These are phyloP conservation scores for Otus sunia DNA, from an alignment of 2,113 vertebrate species.

Conservation along the genomic window DNA sequence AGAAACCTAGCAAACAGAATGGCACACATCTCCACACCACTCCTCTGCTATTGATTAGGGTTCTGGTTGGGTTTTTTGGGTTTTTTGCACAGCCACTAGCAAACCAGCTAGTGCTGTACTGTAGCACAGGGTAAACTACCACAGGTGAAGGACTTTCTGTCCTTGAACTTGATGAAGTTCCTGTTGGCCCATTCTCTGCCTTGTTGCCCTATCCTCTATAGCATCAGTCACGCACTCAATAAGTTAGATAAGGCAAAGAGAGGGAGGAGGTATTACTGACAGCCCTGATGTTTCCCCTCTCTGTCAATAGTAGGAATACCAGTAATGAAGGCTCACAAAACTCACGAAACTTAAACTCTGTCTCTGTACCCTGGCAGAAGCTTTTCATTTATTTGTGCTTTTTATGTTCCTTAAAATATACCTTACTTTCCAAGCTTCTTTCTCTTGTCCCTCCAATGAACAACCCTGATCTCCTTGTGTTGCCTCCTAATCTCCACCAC, in stretches of 20 bases:
- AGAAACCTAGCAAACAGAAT: not conserved
- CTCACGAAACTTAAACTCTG: not conserved
- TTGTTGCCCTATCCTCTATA: accelerated
- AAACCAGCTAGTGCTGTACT: not conserved
- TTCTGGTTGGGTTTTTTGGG: not conserved
- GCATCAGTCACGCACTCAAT: not conserved
- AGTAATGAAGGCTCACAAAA: not conserved
- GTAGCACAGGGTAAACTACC: not conserved
- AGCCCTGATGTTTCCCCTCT: not conserved
- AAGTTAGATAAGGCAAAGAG: not conserved
- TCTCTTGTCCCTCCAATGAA: not conserved
- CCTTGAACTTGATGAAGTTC: not conserved
- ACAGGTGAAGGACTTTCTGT: not conserved
- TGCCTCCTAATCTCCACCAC: not conserved
- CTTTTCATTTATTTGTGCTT: not conserved
- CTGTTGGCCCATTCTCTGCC: not conserved
- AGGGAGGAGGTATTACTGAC: not conserved
- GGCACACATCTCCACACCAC: not conserved
- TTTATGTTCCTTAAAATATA: not conserved
- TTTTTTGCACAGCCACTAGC: not conserved
- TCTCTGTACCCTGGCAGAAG: not conserved
- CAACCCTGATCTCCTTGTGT: not conserved
- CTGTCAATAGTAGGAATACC: not conserved
- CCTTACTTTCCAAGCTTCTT: not conserved
- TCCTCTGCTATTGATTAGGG: not conserved